Conservation (phyloP, 2,797 vertebrate species). For the Sebastes oblongus region DNA sequence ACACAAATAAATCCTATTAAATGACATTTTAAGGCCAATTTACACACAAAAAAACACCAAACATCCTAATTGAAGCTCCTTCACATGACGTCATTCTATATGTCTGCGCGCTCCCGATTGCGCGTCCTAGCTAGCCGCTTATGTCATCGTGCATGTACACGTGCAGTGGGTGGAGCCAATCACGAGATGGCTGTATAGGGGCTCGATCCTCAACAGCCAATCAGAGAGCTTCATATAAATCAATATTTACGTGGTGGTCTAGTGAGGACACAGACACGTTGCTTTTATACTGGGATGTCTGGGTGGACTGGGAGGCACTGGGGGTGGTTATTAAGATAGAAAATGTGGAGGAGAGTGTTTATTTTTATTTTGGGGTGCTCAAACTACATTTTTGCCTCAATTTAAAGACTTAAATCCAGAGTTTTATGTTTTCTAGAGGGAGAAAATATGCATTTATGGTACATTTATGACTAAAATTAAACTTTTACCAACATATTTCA, state of each 20-base stretch:
- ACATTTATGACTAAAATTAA: no score
- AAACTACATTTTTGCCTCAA: neutral
- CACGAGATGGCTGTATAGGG: neutral
- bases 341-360: neutral
- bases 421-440: neutral
- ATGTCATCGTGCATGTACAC: neutral
- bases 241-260: neutral
- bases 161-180: conserved; percentile 27
- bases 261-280: neutral
- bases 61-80: neutral
- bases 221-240: neutral
- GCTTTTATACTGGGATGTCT: neutral
- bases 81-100: neutral
- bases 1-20: neutral
- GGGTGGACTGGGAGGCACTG: neutral
- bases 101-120: neutral
- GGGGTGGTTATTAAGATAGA: neutral
- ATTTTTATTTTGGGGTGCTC: accelerated
- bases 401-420: neutral
- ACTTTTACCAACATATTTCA: no score
- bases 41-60: neutral
- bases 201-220: conserved; percentile 45
- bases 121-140: neutral
- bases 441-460: neutral
- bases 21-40: neutral